Conservation (phyloP, 2,888 invertebrate genomes). For the Caradrina clavipalpis region DNA sequence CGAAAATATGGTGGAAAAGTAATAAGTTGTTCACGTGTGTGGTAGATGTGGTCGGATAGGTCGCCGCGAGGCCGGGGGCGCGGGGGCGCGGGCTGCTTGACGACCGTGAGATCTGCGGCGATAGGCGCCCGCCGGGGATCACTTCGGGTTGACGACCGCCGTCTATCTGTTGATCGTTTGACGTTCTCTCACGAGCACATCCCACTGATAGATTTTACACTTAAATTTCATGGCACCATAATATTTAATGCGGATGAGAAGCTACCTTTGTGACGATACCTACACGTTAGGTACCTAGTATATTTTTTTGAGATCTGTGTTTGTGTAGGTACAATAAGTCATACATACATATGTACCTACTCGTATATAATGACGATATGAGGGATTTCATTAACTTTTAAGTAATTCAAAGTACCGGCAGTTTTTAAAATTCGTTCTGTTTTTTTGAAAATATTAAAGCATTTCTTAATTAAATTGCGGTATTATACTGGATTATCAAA, state of each 20-base stretch:
- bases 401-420: background rate
- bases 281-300: background rate
- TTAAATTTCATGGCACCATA: constrained; percentile 54
- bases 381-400: too few species aligned
- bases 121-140: constrained; percentile 68
- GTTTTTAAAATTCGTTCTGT: too few species aligned
- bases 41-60: constrained; percentile 30
- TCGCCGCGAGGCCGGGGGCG: constrained; percentile 8
- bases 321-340: too few species aligned
- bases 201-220: constrained; percentile 52
- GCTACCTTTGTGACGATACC: background rate
- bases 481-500: constrained; percentile 2
- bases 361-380: too few species aligned
- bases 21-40: constrained; percentile 57
- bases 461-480: constrained; percentile 19
- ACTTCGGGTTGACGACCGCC: constrained; percentile 71
- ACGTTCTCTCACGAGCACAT: constrained; percentile 38
- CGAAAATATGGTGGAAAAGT: constrained; percentile 44
- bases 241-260: constrained; percentile 42
- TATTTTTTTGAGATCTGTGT: background rate
- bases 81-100: constrained; percentile 54
- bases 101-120: constrained; percentile 58
- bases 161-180: constrained; percentile 67
- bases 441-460: background rate
- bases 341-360: too few species aligned